Evolutionary conservation across 2,888 invertebrate genomes (phyloP), one percentile per base, ranked within the genome.

Genomic region (Andrena praecox): DNA sequence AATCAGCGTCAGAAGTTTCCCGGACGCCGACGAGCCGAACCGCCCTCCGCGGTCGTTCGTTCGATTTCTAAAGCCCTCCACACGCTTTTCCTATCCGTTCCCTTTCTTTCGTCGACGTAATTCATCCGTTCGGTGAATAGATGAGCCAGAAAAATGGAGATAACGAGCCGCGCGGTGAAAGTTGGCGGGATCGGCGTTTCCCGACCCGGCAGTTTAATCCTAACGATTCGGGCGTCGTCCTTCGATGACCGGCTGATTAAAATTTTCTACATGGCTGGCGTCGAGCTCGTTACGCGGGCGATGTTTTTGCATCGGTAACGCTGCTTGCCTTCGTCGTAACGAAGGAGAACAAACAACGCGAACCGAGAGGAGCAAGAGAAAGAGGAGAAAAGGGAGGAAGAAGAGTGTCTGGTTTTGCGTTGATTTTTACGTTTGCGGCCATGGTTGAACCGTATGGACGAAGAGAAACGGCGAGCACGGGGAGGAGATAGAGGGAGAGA

Each of bases 361-460:
- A n/a, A 10, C 4, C 8, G 24, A 5, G 27, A 24, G 12, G 12
- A 56, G 33, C 4, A 24, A 20, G 2, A 10, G 8, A 42, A 12
- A 12, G n/a, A 2, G 16, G 42, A 42, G 42, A 56, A 33, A 27
- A 27, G 7, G 2, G 10, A 20, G 10, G 33, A n/a, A 16, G 27
- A 5, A 16, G 12, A 12, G 8, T 27, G 5, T 12, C 10, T 12
- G 76, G 68, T 48, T 16, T 29, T n/a, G 35, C 42, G 69, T 60
- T 35, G 85, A 81, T 77, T 81, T 80, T 64, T 69, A 68, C 54
- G 52, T 69, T 77, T 8, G 42, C 52, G 20, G 59, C 2, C n/a
- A 31, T 33, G 71, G 31, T 64, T 54, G 52, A 64, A 82, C 24
- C 29, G 62, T 67, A 66, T 64, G 8, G 66, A 66, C 29, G 24